A percentile compares a stretch with the other conserved stretches of the same genome.
Evolutionary conservation across 2,797 vertebrate species (phyloP).

Genomic region (Trematomus bernacchii): DNA sequence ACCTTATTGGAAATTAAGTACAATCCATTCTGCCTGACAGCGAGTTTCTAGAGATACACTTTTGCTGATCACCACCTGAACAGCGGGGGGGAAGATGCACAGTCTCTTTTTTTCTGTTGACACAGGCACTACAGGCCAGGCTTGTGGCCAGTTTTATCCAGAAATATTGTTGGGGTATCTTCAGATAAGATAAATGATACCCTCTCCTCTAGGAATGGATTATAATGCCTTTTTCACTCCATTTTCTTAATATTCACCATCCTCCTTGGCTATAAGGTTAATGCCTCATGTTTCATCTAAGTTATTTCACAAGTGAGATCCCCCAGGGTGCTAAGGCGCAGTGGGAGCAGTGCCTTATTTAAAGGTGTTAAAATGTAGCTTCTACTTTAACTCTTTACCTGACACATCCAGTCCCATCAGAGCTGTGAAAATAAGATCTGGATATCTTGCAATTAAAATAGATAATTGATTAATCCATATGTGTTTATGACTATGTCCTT

Average conservation of each 20-base stretch:
- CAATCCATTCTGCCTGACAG: constrained; percentile 86
- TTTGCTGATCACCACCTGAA: constrained; percentile 75
- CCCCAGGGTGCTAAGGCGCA: constrained; percentile 7
- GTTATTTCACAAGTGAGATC: constrained; percentile 37
- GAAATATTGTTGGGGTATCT: constrained; percentile 33
- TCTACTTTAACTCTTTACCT: background rate
- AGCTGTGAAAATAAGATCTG: background rate
- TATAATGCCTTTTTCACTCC: constrained; percentile 34
- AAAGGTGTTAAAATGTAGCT: background rate
- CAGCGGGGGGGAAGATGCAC: constrained; percentile 53
- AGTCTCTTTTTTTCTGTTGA: constrained; percentile 56
- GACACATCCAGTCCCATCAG: background rate
- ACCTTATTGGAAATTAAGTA: constrained; percentile 88
- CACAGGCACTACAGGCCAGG: constrained; percentile 39
- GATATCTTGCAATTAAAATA: background rate
- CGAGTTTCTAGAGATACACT: constrained; percentile 76
- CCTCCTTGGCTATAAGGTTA: constrained; percentile 41
- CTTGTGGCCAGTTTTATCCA: constrained; percentile 37
- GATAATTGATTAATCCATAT: background rate
- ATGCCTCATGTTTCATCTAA: constrained; percentile 40
- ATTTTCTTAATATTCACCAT: constrained; percentile 28
- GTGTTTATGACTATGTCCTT: constrained; percentile 28
- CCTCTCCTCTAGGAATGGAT: constrained; percentile 19
- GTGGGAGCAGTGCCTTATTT: background rate
- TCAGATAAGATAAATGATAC: constrained; percentile 39